phyloP scores from a whole-genome alignment of 2,888 invertebrate species.

The Exocentrus adspersus region DNA sequence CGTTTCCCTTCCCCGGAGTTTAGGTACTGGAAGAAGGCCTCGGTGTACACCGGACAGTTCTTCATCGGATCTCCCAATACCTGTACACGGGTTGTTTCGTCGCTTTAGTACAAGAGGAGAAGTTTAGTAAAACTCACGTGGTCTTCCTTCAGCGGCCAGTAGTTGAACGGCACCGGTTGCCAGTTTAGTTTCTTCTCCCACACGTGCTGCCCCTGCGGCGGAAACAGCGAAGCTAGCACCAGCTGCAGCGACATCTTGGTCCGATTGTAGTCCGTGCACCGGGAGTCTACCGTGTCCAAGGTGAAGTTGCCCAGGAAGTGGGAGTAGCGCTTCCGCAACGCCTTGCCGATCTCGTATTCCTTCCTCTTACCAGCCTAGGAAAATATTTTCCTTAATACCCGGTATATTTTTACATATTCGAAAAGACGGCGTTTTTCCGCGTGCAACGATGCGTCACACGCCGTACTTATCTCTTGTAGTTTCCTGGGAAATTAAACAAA shows the following conservation, averaged over 20 bases:
- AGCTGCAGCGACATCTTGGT: constrained; percentile 77
- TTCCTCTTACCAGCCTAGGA: constrained; percentile 56
- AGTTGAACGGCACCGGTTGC: constrained; percentile 55
- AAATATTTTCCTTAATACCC: too few relatives aligned
- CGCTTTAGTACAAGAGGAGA: too few relatives aligned
- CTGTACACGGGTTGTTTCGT: too few relatives aligned
- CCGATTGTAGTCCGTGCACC: constrained; percentile 76
- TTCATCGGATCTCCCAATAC: constrained; percentile 47
- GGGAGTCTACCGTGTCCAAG: constrained; percentile 68
- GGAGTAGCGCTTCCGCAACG: constrained; percentile 72
- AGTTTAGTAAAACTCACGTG: constrained; percentile 50
- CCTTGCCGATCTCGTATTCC: constrained; percentile 70
- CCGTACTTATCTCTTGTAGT: too few relatives aligned
- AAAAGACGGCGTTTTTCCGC: too few relatives aligned
- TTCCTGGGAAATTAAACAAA: too few relatives aligned
- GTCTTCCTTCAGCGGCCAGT: constrained; percentile 45
- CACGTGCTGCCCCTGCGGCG: constrained; percentile 67
- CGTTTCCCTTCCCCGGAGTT: constrained; percentile 42
- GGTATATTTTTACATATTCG: too few relatives aligned
- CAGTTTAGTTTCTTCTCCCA: constrained; percentile 64
- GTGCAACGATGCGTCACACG: too few relatives aligned
- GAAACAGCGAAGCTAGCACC: constrained; percentile 75
- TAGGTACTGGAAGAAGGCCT: constrained; percentile 42
- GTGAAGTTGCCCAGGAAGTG: constrained; percentile 70
- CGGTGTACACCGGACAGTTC: constrained; percentile 47